These are phyloP conservation scores for Gerris lacustris DNA, from an alignment of 2,888 invertebrate species.

Conservation along the genomic window DNA sequence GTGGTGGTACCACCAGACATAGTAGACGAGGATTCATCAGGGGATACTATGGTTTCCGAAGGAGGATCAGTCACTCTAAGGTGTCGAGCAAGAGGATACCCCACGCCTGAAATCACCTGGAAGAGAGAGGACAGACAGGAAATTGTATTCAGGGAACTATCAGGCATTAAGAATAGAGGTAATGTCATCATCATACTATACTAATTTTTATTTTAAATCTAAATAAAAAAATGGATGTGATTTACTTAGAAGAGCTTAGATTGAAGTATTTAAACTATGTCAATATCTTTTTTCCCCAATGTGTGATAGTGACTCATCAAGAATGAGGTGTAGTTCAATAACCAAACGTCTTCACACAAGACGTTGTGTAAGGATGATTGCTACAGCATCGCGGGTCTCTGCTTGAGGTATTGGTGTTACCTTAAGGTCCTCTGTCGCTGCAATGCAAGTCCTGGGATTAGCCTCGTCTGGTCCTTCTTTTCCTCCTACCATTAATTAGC, in stretches of 20 bases:
- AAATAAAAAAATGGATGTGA: not conserved
- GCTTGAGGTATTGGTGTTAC: too few species aligned
- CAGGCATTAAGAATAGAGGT: constrained; percentile 53
- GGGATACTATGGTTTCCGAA: constrained; percentile 77
- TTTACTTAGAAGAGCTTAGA: not conserved
- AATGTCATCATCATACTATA: constrained; percentile 26
- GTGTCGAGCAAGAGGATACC: constrained; percentile 63
- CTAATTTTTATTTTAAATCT: not conserved
- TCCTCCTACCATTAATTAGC: too few species aligned
- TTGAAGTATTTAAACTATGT: not conserved
- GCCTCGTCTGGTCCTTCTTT: too few species aligned
- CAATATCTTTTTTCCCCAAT: not conserved
- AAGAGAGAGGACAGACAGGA: constrained; percentile 69
- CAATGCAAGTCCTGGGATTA: too few species aligned
- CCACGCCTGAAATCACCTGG: constrained; percentile 69
- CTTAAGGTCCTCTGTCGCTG: too few species aligned
- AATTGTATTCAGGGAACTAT: constrained; percentile 60
- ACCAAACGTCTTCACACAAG: too few species aligned
- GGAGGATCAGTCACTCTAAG: constrained; percentile 49
- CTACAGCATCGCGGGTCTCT: too few species aligned
- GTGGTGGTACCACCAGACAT: constrained; percentile 89
- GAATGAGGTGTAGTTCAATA: too few species aligned
- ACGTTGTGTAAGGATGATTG: too few species aligned
- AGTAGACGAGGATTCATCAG: constrained; percentile 71
- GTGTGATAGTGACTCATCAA: too few species aligned